A percentile compares a stretch with the other conserved stretches of the same genome.
phyloP scores from a whole-genome alignment of 2,797 vertebrate species.

The Hyperoplus lanceolatus region DNA sequence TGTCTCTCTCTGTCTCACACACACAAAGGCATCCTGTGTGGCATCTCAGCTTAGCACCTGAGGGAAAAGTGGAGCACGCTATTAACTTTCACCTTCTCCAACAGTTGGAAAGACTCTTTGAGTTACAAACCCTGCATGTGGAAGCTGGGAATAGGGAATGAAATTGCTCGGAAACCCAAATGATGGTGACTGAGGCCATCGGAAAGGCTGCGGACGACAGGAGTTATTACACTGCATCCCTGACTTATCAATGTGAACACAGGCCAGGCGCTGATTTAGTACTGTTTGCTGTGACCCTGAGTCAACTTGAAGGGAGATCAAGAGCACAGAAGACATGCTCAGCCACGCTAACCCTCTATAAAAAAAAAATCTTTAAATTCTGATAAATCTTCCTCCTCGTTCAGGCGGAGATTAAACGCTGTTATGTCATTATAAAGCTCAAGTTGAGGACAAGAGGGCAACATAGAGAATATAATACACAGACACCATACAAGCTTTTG shows the following conservation, averaged over 20 bases:
- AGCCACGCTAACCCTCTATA: background rate
- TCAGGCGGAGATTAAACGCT: constrained; percentile 3
- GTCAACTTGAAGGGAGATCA: background rate
- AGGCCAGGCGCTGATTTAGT: background rate
- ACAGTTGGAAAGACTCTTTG: constrained; percentile 58
- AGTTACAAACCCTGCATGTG: constrained; percentile 34
- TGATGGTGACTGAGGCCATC: constrained; percentile 18
- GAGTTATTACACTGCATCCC: background rate
- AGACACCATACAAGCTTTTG: constrained; percentile 41
- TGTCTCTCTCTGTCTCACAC: constrained; percentile 30
- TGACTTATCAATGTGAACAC: background rate
- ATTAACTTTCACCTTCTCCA: constrained; percentile 60
- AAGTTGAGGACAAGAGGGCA: constrained; percentile 11
- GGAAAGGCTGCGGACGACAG: background rate
- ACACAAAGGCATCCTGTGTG: constrained; percentile 50
- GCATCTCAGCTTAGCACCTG: constrained; percentile 49
- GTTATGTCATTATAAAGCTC: constrained; percentile 19
- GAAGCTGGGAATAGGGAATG: constrained; percentile 15
- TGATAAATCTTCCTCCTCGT: background rate
- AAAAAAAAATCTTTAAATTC: background rate
- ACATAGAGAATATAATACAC: constrained; percentile 21
- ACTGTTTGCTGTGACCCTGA: background rate
- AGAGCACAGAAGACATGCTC: background rate
- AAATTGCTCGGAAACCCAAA: constrained; percentile 25
- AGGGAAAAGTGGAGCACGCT: constrained; percentile 38